Evolutionary conservation across 30 jellyfish, hydroid and myxozoan genomes (phyloP).

Genomic region (Sanderia malayensis): DNA sequence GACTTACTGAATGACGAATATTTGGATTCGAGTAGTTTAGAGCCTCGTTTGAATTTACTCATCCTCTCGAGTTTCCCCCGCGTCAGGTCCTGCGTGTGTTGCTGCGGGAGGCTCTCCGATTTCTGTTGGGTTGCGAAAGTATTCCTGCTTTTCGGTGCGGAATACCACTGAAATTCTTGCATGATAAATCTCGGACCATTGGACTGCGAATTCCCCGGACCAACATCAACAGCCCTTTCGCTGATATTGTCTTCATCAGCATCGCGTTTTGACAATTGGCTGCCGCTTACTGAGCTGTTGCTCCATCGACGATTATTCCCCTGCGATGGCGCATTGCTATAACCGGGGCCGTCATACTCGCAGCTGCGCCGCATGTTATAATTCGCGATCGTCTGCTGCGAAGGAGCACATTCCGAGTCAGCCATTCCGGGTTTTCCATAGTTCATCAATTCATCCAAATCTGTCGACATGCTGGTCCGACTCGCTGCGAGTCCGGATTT

Average conservation of each 20-base stretch:
- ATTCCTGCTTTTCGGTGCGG: constrained; percentile 4
- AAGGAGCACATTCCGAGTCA: neutral
- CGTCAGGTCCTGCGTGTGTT: constrained; percentile 29
- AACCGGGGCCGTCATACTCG: neutral
- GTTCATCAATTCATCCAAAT: neutral
- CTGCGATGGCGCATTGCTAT: neutral
- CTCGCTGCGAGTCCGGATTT: neutral
- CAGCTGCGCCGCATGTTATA: neutral
- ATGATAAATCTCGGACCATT: constrained; percentile 18
- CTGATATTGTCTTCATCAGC: neutral
- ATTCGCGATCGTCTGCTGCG: neutral
- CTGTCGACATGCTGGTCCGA: neutral
- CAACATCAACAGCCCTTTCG: constrained; percentile 41
- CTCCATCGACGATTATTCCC: neutral
- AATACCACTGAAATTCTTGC: constrained; percentile 59
- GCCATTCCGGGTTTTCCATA: neutral
- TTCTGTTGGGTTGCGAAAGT: constrained; percentile 17
- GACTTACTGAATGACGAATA: constrained; percentile 50
- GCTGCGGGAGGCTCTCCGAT: constrained; percentile 38
- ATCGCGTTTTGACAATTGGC: neutral
- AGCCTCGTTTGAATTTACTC: constrained; percentile 54
- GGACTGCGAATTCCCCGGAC: neutral
- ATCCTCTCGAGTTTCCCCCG: constrained; percentile 53
- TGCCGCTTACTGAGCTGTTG: neutral
- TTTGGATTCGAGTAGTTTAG: constrained; percentile 41